A percentile compares a stretch with the other conserved stretches of the same genome.
Conservation (phyloP, 2,797 vertebrate genomes). For the Chrysocyon brachyurus region DNA sequence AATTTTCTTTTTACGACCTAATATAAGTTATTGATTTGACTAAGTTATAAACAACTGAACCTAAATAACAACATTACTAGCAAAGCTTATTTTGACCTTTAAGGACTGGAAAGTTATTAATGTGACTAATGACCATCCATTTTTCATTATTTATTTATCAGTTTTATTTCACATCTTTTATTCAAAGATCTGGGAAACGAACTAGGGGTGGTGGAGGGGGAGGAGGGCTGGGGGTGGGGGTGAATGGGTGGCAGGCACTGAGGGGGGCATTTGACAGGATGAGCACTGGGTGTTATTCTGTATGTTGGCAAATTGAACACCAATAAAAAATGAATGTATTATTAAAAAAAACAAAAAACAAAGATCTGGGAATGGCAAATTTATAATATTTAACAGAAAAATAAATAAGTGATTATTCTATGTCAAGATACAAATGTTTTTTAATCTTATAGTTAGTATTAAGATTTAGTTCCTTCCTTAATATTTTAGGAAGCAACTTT, state of each 20-base stretch:
- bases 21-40: slow-evolving; percentile 31
- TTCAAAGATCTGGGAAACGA: slow-evolving; percentile 36
- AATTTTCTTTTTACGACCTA: slow-evolving; percentile 6
- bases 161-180: slow-evolving; percentile 13
- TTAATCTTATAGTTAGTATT: slow-evolving; percentile 4
- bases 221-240: no score
- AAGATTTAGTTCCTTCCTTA: slow-evolving; percentile 36
- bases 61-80: slow-evolving; percentile 48
- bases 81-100: slow-evolving; percentile 32
- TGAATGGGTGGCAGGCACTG: no score
- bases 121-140: not conserved
- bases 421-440: not conserved
- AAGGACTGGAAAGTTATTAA: not conserved
- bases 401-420: slow-evolving; percentile 17
- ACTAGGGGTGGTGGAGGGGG: no score
- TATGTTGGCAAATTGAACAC: no score
- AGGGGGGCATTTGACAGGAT: no score
- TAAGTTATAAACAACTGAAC: slow-evolving; percentile 3
- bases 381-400: slow-evolving; percentile 37
- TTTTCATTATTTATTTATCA: slow-evolving; percentile 31
- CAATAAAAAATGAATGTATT: no score
- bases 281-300: no score
- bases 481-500: slow-evolving; percentile 47
- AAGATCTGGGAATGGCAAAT: slow-evolving; percentile 49
- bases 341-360: not conserved